phyloP scores from a whole-genome alignment of 2,113 vertebrate genomes.

The Neolamprologus cancellatus region DNA sequence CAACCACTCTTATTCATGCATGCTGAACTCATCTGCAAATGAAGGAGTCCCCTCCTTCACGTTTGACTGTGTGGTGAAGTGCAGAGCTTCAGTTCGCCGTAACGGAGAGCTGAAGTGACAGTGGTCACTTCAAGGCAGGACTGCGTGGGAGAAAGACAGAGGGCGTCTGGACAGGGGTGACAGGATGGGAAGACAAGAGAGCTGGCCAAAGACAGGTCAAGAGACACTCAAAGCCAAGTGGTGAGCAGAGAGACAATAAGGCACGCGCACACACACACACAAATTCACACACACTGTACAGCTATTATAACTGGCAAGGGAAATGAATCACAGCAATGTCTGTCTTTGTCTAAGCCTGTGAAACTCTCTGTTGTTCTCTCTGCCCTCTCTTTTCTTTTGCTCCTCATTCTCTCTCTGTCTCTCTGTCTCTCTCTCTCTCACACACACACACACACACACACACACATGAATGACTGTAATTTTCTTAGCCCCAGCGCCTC shows the following conservation, averaged over 20 bases:
- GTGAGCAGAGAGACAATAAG: neutral
- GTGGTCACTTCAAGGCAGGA: neutral
- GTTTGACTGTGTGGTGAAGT: neutral
- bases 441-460: neutral
- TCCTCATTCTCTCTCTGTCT: neutral
- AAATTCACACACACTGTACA: neutral
- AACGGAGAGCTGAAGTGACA: conserved; percentile 8
- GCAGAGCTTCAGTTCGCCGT: neutral
- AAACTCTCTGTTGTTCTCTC: conserved; percentile 29
- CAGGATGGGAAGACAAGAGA: conserved; percentile 8
- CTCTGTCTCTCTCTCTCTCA: accelerated
- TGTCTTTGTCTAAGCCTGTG: conserved; percentile 32
- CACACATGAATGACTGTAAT: conserved; percentile 36
- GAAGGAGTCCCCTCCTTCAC: neutral
- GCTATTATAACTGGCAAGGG: conserved; percentile 15
- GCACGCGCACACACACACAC: neutral
- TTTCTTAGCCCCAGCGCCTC: conserved; percentile 47
- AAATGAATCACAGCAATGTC: conserved; percentile 42
- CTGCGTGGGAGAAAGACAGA: neutral
- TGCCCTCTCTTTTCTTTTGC: neutral
- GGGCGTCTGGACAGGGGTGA: conserved; percentile 22
- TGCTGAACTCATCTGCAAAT: conserved; percentile 1
- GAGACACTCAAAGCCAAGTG: conserved; percentile 12
- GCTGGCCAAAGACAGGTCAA: conserved; percentile 21
- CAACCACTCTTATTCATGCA: conserved; percentile 3